Base-by-base conservation (phyloP, 2,888 invertebrate species). In the Thereva unica region DNA sequence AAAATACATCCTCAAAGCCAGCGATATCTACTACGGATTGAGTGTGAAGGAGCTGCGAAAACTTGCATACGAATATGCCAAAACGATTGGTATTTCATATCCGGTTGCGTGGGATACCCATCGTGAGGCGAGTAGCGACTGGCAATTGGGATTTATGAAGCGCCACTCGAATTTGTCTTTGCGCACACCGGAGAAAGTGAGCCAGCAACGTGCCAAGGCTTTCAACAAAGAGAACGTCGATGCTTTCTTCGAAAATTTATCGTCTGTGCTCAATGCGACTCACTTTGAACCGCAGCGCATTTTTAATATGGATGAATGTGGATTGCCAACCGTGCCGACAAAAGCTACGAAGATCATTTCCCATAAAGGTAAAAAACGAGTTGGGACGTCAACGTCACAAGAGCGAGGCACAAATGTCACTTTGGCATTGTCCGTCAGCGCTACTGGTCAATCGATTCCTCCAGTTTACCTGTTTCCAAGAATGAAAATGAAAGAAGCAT, bases 371-470 rank as follows among this genome's bases (percentile, higher is more conserved):
- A 52, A 3, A 52, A 52, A 52, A 2, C 52, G 52, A 34, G 34
- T 52, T 52, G 10, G 1, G 8, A 7, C 52, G 35, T 34, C 1
- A 2, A 52, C 52, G 7, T 52, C 10, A 5, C 7, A 12, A 52
- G 7, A 23, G 40, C 37, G 55, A 55, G 55, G 41, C 40, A 55
- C n/a, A 34, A 45, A 59, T 2, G 47, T 59, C 23, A 23, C 59
- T 59, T 35, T 55, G 40, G 55, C 23, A 55, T 55, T 55, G 40
- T 55, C 55, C 37, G 42, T 40, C 40, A 55, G 55, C 40, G 55
- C 55, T 8, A 41, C 38, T 10, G 55, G 55, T 7, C 55, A 55
- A 38, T 55, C 55, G 2, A 55, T 55, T 2, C 40, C 38, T 9
- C 55, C 37, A 5, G 1, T 55, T 41, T 55, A 9, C 3, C 40